Base-by-base conservation (phyloP, 2,888 invertebrate genomes). In the Cheilosia soror region DNA sequence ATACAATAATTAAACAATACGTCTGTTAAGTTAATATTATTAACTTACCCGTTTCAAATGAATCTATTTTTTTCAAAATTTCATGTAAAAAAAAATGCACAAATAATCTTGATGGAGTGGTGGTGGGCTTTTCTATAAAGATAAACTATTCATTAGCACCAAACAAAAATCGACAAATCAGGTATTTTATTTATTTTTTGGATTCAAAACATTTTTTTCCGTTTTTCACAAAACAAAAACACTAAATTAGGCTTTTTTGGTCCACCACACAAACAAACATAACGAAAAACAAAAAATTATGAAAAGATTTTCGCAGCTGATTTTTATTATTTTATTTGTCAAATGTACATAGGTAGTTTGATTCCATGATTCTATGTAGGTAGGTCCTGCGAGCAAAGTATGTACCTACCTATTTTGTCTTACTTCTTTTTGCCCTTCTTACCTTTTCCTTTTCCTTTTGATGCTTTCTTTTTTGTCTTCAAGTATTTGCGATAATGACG, bases 401-500 rank as follows among this genome's bases (percentile, higher is more conserved):
- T n/a, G n/a, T n/a, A n/a, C n/a, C n/a, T n/a, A 11, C 4, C 20
- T 20, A 13, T 47, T 27, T 27, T 11, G 4, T 51, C 25, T 42
- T 49, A 37, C 15, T 83, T 63, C 49, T 77, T 75, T 20, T 72
- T 76, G 13, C 60, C 73, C 5, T 49, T 65, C 42, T 62, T 62
- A 4, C 55, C 55, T 33, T 73, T 55, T 4, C 51, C 40, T 27
- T 63, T 55, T 11, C 63, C 57, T 11, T 76, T 81, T 0, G 62
- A 29, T 13, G 49, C 25, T 29, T 73, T 75, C 31, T 62, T 75
- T 55, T 47, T 68, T 0, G 27, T 20, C 58, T 73, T 81, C 9
- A 62, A 80, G 87, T 89, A 90, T 44, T 83, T 83, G 0, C 90
- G 88, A 90, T 91, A 92, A 73, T 88, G 89, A 11, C 73, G 87